phyloP scores from a whole-genome alignment of 1,140 invertebrate species.

The Solen grandis region DNA sequence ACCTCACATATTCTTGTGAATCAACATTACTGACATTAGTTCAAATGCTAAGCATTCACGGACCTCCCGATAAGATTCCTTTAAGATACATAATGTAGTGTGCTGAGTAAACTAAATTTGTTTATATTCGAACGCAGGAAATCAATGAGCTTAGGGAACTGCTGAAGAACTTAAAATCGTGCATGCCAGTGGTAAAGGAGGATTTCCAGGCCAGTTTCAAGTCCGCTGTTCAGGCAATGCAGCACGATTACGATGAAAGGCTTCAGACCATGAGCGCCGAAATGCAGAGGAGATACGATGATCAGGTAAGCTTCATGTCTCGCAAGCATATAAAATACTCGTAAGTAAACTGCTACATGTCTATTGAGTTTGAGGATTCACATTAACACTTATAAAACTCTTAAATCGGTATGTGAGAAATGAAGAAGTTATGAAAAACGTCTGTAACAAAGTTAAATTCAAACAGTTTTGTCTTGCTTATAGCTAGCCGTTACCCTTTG shows the following conservation, averaged over 20 bases:
- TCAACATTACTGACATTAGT: no score
- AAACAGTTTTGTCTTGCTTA: no score
- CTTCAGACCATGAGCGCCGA: conserved; percentile 35
- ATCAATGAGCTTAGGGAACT: conserved; percentile 59
- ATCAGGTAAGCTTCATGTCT: conserved; percentile 27
- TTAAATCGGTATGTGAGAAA: no score
- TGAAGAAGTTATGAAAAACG: no score
- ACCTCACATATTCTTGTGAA: no score
- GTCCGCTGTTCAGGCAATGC: conserved; percentile 46
- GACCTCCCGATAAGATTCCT: no score
- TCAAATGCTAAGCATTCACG: no score
- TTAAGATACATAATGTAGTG: no score
- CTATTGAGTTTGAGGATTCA: not conserved
- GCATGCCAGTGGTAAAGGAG: conserved; percentile 56
- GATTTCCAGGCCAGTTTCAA: conserved; percentile 64
- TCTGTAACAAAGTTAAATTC: no score
- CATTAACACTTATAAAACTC: no score
- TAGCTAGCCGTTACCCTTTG: no score
- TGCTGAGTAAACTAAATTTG: no score
- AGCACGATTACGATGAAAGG: conserved; percentile 49
- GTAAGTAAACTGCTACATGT: not conserved
- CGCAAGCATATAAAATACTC: not conserved
- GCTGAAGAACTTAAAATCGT: conserved; percentile 59
- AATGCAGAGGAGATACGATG: conserved; percentile 39
- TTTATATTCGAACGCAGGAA: conserved; percentile 46